These are phyloP conservation scores for Peromyscus polionotus DNA, from an alignment of 2,113 vertebrate species.

Conservation along the genomic window DNA sequence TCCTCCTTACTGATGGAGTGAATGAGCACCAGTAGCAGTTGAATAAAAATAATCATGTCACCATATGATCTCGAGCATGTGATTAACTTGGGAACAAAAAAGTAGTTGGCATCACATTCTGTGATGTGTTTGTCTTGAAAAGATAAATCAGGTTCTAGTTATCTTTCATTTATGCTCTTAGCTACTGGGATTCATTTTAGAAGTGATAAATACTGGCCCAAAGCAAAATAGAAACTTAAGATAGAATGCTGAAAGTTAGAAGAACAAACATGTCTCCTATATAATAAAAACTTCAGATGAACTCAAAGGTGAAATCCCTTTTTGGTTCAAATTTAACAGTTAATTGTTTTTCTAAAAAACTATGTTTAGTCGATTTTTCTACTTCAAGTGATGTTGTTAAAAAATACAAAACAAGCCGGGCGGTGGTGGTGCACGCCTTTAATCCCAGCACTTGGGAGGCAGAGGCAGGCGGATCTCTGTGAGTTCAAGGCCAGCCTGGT, in stretches of 20 bases:
- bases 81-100: slow-evolving; percentile 31
- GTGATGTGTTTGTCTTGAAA: not conserved
- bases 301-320: not conserved
- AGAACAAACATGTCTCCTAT: not conserved
- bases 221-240: slow-evolving; percentile 10
- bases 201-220: not conserved
- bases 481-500: too few species aligned
- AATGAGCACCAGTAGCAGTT: slow-evolving; percentile 20
- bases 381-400: not conserved
- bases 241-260: not conserved
- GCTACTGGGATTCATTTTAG: slow-evolving; percentile 9
- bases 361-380: not conserved
- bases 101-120: not conserved
- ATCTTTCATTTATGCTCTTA: not conserved
- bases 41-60: not conserved
- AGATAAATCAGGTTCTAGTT: not conserved
- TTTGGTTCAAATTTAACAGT: not conserved
- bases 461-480: too few species aligned
- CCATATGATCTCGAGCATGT: not conserved
- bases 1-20: not conserved
- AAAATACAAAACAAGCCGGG: not conserved
- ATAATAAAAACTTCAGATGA: not conserved
- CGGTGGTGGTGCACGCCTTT: too few species aligned
- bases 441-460: too few species aligned
- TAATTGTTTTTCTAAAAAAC: slow-evolving; percentile 28